Percentiles rank a stretch among this genome's conserved stretches.
These are phyloP conservation scores for Taeniopygia guttata DNA, from an alignment of 2,797 vertebrate genomes.

Conservation along the genomic window DNA sequence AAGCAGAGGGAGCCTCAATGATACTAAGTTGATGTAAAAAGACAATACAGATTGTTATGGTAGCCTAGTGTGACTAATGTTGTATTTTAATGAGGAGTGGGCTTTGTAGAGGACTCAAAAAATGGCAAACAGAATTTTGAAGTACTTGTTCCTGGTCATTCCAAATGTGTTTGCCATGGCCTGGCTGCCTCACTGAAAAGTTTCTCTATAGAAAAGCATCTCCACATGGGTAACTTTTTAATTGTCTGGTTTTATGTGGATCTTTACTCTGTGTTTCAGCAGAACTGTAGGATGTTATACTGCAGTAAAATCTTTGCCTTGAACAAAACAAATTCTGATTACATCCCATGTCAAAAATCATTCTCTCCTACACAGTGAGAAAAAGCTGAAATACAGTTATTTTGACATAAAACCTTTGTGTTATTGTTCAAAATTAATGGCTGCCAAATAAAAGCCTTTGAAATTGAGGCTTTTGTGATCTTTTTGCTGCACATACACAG, in stretches of 20 bases:
- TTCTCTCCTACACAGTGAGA: not conserved
- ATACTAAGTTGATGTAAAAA: not conserved
- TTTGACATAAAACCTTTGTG: rapidly evolving
- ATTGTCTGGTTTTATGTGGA: not conserved
- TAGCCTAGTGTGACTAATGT: rapidly evolving
- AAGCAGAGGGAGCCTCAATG: not conserved
- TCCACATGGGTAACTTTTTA: not conserved
- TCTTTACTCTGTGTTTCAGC: not conserved
- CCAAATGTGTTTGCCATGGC: not conserved
- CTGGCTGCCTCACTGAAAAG: not conserved
- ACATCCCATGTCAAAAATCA: not conserved
- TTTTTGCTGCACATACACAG: not conserved
- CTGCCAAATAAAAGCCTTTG: not conserved
- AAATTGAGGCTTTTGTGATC: not conserved
- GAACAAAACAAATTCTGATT: not conserved
- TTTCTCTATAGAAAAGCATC: not conserved
- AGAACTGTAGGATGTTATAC: not conserved
- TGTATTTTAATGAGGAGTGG: not conserved
- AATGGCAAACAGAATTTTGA: not conserved
- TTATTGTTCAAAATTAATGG: not conserved
- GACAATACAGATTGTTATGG: rapidly evolving
- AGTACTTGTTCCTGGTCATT: not conserved
- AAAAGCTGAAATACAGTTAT: not conserved
- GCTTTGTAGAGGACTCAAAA: not conserved
- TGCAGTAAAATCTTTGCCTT: not conserved